Evolutionary conservation across 2,113 vertebrate genomes (phyloP).

Genomic region (Phaethornis superciliosus): DNA sequence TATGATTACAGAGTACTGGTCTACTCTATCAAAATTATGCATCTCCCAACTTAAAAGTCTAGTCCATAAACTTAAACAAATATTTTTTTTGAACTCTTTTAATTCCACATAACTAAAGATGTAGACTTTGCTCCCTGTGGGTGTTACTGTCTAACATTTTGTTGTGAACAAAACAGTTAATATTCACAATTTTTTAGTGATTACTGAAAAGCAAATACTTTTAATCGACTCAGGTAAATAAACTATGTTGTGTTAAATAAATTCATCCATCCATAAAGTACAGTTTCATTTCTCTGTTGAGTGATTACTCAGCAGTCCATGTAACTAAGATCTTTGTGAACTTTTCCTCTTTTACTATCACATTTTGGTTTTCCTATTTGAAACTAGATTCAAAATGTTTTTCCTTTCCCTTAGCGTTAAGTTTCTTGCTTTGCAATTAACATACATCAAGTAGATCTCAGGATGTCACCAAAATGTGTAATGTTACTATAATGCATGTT

Average conservation of each 20-base stretch:
- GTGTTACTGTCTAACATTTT: not conserved
- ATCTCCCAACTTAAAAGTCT: not conserved
- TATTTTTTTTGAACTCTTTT: not conserved
- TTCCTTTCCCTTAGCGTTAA: not conserved
- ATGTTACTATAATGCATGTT: not conserved
- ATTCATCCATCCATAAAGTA: not conserved
- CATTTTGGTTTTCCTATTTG: not conserved
- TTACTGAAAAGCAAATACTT: not conserved
- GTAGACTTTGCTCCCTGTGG: not conserved
- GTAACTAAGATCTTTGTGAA: not conserved
- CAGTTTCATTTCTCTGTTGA: not conserved
- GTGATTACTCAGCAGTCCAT: not conserved
- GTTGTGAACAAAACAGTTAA: not conserved
- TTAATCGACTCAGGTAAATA: not conserved
- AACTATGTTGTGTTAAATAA: not conserved
- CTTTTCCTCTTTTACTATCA: not conserved
- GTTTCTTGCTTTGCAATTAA: not conserved
- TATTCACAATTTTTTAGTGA: not conserved
- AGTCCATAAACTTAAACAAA: not conserved
- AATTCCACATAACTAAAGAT: not conserved
- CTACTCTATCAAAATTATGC: not conserved
- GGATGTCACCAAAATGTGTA: not conserved
- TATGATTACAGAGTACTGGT: not conserved
- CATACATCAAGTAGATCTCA: not conserved
- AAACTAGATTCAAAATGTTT: not conserved